Evolutionary conservation across 2,797 vertebrate genomes (phyloP).

Genomic region (Mormyrus proboscirostris): DNA sequence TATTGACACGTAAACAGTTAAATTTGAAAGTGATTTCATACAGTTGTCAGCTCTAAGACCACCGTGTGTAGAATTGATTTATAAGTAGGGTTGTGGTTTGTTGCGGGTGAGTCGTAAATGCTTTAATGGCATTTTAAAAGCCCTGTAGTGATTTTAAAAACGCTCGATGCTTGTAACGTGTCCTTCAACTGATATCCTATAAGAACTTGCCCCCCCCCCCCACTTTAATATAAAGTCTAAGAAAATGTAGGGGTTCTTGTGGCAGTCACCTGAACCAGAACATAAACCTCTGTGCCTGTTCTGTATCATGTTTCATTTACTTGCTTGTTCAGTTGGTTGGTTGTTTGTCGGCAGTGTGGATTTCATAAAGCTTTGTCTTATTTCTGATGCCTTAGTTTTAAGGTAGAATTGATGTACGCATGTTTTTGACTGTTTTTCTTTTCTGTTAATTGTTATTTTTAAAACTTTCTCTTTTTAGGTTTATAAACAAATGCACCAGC

Average conservation of each 20-base stretch:
- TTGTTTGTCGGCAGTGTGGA: not conserved
- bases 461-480: slow-evolving; percentile 1
- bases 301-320: not conserved
- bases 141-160: not conserved
- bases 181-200: not conserved
- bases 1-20: not conserved
- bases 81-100: not conserved
- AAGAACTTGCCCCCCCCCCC: not conserved
- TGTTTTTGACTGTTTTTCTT: not conserved
- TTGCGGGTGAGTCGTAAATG: not conserved
- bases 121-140: not conserved
- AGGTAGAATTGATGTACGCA: not conserved
- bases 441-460: not conserved
- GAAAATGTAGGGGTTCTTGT: not conserved
- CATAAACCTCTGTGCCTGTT: not conserved
- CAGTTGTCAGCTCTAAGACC: not conserved
- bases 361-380: not conserved
- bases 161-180: not conserved
- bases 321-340: not conserved
- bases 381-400: not conserved
- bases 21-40: not conserved
- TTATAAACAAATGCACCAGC: slow-evolving; percentile 25
- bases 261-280: not conserved
- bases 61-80: not conserved
- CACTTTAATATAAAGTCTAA: not conserved